Percentiles rank a stretch among this genome's conserved stretches.
Conservation (phyloP, 2,113 vertebrate genomes). For the Stigmatopora argus region DNA sequence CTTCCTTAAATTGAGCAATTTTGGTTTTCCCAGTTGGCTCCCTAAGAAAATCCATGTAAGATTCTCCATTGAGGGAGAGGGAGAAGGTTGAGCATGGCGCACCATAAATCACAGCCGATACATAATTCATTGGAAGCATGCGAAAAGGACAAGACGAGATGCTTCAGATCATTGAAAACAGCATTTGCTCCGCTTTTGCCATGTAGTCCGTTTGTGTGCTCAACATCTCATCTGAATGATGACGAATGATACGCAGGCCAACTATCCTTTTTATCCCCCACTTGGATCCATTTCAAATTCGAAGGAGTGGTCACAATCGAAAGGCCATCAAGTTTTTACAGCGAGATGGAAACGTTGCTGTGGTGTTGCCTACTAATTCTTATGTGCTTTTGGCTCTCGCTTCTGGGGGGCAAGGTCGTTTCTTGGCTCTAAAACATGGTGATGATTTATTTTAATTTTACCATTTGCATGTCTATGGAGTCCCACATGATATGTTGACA, state of each 20-base stretch:
- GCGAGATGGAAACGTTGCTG: background rate
- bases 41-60: conserved; percentile 62
- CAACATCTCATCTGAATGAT: conserved; percentile 25
- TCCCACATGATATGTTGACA: no score
- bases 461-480: no score
- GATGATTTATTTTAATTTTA: no score
- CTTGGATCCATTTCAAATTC: conserved; percentile 16
- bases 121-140: conserved; percentile 76
- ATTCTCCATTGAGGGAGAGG: conserved; percentile 52
- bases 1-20: conserved; percentile 78
- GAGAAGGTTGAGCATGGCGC: conserved; percentile 61
- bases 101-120: conserved; percentile 76
- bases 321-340: conserved; percentile 9
- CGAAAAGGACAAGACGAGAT: conserved; percentile 74
- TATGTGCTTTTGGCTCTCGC: conserved; percentile 4
- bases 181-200: conserved; percentile 54
- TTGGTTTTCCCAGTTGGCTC: conserved; percentile 70
- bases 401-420: conserved; percentile 16
- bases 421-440: conserved; percentile 1
- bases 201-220: conserved; percentile 41
- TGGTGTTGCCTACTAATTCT: conserved; percentile 3
- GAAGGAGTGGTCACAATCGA: background rate
- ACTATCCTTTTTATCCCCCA: conserved; percentile 11
- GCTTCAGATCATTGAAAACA: conserved; percentile 72
- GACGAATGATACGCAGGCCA: conserved; percentile 14